These are phyloP conservation scores for Thaumetopoea pityocampa DNA, from an alignment of 1,140 invertebrate species.

Conservation along the genomic window DNA sequence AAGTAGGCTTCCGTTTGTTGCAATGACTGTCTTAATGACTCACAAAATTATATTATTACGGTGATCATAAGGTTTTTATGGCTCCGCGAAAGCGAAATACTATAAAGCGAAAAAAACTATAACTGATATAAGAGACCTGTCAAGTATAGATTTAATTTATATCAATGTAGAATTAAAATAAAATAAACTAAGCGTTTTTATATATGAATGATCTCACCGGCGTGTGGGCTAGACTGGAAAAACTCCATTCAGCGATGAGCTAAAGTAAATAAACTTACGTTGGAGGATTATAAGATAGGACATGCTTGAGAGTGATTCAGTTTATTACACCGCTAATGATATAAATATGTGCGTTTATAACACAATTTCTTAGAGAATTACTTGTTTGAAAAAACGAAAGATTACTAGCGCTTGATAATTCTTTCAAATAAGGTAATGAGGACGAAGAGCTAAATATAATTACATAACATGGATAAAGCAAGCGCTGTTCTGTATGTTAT, in stretches of 20 bases:
- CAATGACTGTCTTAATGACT: slow-evolving; percentile 6
- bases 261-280: slow-evolving; percentile 2
- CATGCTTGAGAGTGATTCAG: slow-evolving; percentile 4
- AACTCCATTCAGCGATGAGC: background rate
- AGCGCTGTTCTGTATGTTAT: too few relatives aligned
- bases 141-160: slow-evolving; percentile 3
- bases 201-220: slow-evolving; percentile 22
- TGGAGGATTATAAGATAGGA: slow-evolving; percentile 1
- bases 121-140: too few relatives aligned
- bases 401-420: too few relatives aligned
- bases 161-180: slow-evolving; percentile 4
- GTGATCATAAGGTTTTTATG: slow-evolving; percentile 9
- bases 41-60: slow-evolving; percentile 14
- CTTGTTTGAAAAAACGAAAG: too few relatives aligned
- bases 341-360: too few relatives aligned
- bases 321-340: background rate
- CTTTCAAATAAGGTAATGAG: too few relatives aligned
- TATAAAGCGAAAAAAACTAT: background rate
- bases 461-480: too few relatives aligned
- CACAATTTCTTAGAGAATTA: too few relatives aligned
- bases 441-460: too few relatives aligned
- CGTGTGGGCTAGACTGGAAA: slow-evolving; percentile 22
- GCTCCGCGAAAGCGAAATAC: slow-evolving; percentile 12
- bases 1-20: slow-evolving; percentile 7
- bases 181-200: slow-evolving; percentile 6